phyloP scores from a whole-genome alignment of 2,888 invertebrate species.

The Phengaris alcon region DNA sequence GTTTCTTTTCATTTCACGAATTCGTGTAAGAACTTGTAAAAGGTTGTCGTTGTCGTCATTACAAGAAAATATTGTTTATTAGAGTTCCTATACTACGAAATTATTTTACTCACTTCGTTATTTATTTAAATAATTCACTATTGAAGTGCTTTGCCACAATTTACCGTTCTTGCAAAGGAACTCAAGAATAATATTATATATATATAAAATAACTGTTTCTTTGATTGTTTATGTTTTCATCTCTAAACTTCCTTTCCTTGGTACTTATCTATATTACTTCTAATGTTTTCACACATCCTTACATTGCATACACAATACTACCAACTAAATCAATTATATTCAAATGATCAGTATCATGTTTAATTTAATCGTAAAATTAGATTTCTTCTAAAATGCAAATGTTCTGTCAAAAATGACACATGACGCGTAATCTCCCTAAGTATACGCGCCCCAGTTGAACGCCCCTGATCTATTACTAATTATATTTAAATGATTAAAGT shows the following conservation, averaged over 20 bases:
- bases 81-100: not conserved
- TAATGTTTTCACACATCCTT: not conserved
- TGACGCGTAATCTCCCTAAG: not conserved
- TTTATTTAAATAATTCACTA: not conserved
- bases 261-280: no score
- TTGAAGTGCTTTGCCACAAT: not conserved
- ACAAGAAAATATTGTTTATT: not conserved
- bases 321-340: not conserved
- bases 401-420: not conserved
- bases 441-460: not conserved
- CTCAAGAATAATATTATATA: no score
- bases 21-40: not conserved
- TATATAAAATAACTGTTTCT: no score
- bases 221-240: no score
- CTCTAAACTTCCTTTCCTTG: no score
- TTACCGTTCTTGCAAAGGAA: not conserved
- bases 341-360: not conserved
- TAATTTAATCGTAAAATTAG: conserved; percentile 17
- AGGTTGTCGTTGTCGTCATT: not conserved
- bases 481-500: conserved; percentile 12
- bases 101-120: not conserved
- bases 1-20: no score
- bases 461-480: conserved; percentile 20
- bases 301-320: not conserved
- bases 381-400: not conserved